Conservation (phyloP, 2,888 invertebrate species). For the Dolichopus griseipennis region DNA sequence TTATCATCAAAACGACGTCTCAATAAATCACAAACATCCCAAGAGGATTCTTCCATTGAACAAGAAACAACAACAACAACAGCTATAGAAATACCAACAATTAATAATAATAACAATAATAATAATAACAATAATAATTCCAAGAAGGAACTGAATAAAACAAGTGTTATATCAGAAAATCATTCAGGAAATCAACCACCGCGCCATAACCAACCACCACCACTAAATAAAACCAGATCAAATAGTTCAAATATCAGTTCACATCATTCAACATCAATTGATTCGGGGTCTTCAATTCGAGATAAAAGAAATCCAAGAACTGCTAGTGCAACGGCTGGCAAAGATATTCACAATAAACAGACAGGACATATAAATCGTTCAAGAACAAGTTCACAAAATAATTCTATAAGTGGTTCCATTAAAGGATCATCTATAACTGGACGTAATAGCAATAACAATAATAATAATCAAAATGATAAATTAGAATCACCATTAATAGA, state of each 20-base stretch:
- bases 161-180: background rate
- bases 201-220: background rate
- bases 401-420: conserved; percentile 11
- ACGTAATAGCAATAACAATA: conserved; percentile 15
- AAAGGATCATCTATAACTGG: conserved; percentile 5
- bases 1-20: conserved; percentile 42
- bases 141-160: background rate
- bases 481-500: background rate
- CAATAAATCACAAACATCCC: conserved; percentile 37
- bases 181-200: background rate
- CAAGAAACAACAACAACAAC: conserved; percentile 23
- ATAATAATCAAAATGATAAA: conserved; percentile 13
- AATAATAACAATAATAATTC: conserved; percentile 23
- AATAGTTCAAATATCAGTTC: background rate
- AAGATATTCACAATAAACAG: background rate
- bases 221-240: background rate
- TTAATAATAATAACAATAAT: conserved; percentile 13
- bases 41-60: conserved; percentile 18
- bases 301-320: background rate
- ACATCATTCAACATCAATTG: background rate
- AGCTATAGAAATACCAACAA: conserved; percentile 15
- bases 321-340: background rate
- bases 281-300: background rate
- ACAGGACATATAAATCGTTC: background rate
- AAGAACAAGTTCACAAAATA: background rate